phyloP scores from a whole-genome alignment of 2,888 invertebrate genomes.

The Mythimna pallens region DNA sequence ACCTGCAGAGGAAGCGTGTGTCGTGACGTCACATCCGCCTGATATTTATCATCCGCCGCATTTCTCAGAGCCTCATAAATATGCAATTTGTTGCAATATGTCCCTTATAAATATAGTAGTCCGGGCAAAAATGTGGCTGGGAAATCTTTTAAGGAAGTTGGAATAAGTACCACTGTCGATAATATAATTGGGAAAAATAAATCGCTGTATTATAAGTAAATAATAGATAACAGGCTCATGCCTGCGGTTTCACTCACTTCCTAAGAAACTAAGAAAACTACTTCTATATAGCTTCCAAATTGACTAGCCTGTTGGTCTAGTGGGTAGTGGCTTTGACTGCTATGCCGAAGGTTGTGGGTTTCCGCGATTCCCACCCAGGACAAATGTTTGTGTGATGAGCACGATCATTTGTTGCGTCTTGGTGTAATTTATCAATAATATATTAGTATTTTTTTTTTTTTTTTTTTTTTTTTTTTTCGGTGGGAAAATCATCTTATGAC shows the following conservation, averaged over 20 bases:
- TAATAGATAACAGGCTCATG: not conserved
- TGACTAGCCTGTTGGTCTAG: too few relatives aligned
- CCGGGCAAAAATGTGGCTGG: slow-evolving; percentile 22
- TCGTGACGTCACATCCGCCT: slow-evolving; percentile 68
- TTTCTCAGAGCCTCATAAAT: slow-evolving; percentile 65
- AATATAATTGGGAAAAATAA: not conserved
- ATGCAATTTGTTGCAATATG: slow-evolving; percentile 69
- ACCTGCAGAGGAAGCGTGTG: slow-evolving; percentile 60
- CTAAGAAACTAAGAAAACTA: not conserved
- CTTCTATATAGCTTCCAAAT: too few relatives aligned
- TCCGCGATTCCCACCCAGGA: too few relatives aligned
- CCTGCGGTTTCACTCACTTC: not conserved
- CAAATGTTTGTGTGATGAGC: too few relatives aligned
- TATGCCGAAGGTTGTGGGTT: too few relatives aligned
- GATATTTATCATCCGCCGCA: slow-evolving; percentile 68
- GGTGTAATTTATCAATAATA: too few relatives aligned
- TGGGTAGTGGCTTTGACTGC: too few relatives aligned
- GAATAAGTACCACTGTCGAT: not conserved
- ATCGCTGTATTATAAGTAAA: too few relatives aligned
- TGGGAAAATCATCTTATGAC: too few relatives aligned
- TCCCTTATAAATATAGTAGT: slow-evolving; percentile 49
- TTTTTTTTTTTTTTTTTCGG: too few relatives aligned
- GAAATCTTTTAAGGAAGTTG: not conserved
- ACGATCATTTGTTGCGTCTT: too few relatives aligned
- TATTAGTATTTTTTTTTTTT: too few relatives aligned